These are phyloP conservation scores for Empidonax alnorum DNA, from an alignment of 2,113 vertebrate genomes.

Conservation along the genomic window DNA sequence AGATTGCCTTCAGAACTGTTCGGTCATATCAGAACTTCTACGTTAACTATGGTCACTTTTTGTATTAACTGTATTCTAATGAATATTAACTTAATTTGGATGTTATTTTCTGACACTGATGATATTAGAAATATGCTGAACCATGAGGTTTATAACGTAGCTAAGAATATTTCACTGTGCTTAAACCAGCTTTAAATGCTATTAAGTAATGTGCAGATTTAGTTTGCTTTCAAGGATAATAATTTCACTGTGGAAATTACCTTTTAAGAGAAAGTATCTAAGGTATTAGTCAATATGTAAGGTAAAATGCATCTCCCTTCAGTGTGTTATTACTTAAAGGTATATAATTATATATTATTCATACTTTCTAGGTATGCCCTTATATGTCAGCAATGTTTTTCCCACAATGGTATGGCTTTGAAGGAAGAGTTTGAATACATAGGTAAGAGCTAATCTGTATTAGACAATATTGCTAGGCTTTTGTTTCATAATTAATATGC, in stretches of 20 bases:
- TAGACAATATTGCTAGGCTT: background rate
- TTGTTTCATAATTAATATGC: background rate
- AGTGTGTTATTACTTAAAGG: background rate
- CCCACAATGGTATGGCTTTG: slow-evolving; percentile 99
- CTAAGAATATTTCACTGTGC: background rate
- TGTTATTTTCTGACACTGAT: background rate
- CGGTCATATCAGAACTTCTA: background rate
- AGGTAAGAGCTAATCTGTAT: slow-evolving; percentile 82
- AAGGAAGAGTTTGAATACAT: slow-evolving; percentile 98
- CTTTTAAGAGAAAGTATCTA: background rate
- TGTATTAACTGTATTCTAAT: background rate
- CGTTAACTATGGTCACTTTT: background rate
- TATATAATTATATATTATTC: slow-evolving; percentile 2
- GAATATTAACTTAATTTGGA: background rate
- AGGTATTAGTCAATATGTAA: background rate
- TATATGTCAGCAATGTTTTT: slow-evolving; percentile 97
- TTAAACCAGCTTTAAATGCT: background rate
- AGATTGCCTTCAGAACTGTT: background rate
- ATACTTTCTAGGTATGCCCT: slow-evolving; percentile 88
- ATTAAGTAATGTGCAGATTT: background rate
- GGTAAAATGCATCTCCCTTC: background rate
- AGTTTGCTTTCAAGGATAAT: background rate
- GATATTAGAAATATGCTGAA: background rate
- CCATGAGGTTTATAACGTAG: background rate
- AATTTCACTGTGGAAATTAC: background rate